Percentiles rank a stretch among this genome's conserved stretches.
Evolutionary conservation across 2,797 vertebrate genomes (phyloP).

Genomic region (Podarcis lilfordi): DNA sequence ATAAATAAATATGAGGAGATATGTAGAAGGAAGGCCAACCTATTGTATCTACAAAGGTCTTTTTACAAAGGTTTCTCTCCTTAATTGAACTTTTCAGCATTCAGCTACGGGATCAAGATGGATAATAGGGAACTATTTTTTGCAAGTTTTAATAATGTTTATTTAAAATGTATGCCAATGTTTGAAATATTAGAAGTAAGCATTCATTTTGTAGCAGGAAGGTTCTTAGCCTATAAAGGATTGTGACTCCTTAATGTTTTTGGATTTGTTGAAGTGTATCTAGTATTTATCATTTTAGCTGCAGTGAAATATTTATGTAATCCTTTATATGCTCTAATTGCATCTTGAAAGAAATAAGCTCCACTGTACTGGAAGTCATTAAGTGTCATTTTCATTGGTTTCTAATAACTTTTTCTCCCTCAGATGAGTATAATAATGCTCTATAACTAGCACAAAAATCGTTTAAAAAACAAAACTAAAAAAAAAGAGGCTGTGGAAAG

Average conservation of each 20-base stretch:
- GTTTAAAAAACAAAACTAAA: background rate
- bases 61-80: background rate
- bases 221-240: background rate
- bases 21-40: background rate
- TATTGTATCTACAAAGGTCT: background rate
- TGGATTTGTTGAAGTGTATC: constrained; percentile 14
- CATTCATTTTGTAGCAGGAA: background rate
- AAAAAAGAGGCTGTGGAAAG: background rate
- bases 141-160: accelerated
- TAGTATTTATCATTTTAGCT: constrained; percentile 12
- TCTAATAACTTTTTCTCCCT: constrained; percentile 7
- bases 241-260: background rate
- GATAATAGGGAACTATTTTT: background rate
- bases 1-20: background rate
- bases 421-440: constrained; percentile 20
- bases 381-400: constrained; percentile 31
- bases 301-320: constrained; percentile 35
- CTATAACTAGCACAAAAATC: constrained; percentile 14
- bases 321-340: constrained; percentile 27
- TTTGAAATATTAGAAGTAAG: background rate
- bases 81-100: background rate
- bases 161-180: background rate
- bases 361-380: constrained; percentile 11
- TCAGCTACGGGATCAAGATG: background rate
- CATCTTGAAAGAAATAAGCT: constrained; percentile 26